Evolutionary conservation across 2,888 invertebrate genomes (phyloP).

Genomic region (Lepetodrilus schrolli): DNA sequence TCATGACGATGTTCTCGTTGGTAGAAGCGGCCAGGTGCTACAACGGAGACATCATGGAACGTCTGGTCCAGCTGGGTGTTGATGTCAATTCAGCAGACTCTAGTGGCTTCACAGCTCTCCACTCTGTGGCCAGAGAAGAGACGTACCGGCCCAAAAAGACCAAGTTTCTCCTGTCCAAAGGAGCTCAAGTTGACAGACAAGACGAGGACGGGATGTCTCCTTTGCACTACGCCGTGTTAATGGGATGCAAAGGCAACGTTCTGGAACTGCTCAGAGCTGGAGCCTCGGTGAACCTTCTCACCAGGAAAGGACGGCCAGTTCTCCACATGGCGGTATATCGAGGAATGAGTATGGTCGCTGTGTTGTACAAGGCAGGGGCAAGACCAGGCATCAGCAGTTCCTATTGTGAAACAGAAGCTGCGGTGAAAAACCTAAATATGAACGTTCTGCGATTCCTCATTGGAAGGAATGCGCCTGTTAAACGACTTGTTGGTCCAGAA

Average conservation of each 20-base stretch:
- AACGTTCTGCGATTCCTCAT: not conserved
- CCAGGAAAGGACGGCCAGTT: not conserved
- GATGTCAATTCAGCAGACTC: not conserved
- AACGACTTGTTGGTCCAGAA: not conserved
- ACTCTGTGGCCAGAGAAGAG: not conserved
- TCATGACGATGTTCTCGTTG: not conserved
- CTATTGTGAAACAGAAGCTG: not conserved
- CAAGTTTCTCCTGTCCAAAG: not conserved
- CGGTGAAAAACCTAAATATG: not conserved
- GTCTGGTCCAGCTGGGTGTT: not conserved
- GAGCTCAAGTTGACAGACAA: not conserved
- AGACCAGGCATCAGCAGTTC: not conserved
- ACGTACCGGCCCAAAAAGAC: not conserved
- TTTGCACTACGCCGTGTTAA: not conserved
- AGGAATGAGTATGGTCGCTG: not conserved
- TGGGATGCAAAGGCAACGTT: not conserved
- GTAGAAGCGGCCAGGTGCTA: not conserved
- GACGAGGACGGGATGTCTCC: not conserved
- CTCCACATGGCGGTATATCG: slow-evolving; percentile 8
- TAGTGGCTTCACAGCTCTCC: not conserved
- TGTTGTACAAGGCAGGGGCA: not conserved
- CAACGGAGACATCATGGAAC: not conserved
- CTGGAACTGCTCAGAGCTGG: not conserved
- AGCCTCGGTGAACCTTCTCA: not conserved
- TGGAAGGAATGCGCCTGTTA: not conserved